phyloP scores from a whole-genome alignment of 2,113 vertebrate genomes.

The Microtus pennsylvanicus region DNA sequence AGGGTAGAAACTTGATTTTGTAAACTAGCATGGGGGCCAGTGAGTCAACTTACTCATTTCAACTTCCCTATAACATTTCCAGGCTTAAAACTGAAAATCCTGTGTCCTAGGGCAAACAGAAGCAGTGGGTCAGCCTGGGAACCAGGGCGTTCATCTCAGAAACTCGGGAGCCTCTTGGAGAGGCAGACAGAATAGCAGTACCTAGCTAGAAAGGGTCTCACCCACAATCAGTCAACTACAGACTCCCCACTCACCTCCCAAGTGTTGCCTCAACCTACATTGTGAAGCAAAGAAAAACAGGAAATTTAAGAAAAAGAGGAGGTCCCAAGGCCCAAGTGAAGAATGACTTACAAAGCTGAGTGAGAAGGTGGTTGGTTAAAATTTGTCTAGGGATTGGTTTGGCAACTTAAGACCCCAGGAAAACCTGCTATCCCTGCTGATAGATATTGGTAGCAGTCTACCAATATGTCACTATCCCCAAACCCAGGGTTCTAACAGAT shows the following conservation, averaged over 20 bases:
- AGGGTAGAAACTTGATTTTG: neutral
- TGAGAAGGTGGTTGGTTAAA: neutral
- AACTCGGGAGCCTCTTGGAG: neutral
- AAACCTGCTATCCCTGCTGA: too few species aligned
- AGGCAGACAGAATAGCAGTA: neutral
- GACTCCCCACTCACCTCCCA: neutral
- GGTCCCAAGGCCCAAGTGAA: neutral
- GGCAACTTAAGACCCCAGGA: neutral
- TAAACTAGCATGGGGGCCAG: neutral
- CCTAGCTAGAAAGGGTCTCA: neutral
- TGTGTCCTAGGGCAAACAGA: neutral
- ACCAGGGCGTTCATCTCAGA: neutral
- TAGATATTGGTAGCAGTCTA: neutral
- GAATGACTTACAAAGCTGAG: neutral
- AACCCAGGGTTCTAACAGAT: neutral
- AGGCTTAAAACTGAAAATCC: slow-evolving; percentile 44
- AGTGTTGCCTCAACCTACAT: neutral
- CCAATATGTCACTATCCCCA: neutral
- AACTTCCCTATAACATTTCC: neutral
- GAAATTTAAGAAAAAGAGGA: neutral
- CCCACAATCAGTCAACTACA: neutral
- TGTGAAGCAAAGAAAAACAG: neutral
- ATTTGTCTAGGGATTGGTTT: neutral
- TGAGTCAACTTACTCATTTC: neutral
- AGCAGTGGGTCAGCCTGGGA: accelerated